These are phyloP conservation scores for Chelonia mydas DNA, from an alignment of 2,797 vertebrate species.

Conservation along the genomic window DNA sequence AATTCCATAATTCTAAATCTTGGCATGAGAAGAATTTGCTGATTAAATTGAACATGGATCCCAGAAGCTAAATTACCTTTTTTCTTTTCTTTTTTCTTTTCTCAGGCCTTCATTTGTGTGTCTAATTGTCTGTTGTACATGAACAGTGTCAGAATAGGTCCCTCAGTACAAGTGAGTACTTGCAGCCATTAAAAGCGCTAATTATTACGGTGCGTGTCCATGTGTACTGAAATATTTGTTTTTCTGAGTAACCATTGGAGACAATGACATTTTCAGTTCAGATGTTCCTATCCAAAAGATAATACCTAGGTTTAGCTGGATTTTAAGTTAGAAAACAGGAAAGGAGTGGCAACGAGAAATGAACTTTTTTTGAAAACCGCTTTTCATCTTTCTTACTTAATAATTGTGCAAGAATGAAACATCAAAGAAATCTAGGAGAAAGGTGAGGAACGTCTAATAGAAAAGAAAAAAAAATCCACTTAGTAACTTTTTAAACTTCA, in stretches of 20 bases:
- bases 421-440: constrained; percentile 25
- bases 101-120: not conserved
- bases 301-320: constrained; percentile 34
- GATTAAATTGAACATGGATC: not conserved
- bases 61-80: not conserved
- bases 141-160: constrained; percentile 14
- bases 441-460: not conserved
- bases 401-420: constrained; percentile 38
- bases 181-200: constrained; percentile 41
- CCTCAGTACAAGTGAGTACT: constrained; percentile 52
- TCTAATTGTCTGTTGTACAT: not conserved
- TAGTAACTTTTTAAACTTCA: not conserved
- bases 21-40: not conserved
- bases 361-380: constrained; percentile 18
- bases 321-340: constrained; percentile 58
- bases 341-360: constrained; percentile 57
- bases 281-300: constrained; percentile 57
- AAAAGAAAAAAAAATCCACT: not conserved
- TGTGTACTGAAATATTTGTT: constrained; percentile 25
- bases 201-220: not conserved
- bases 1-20: not conserved
- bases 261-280: constrained; percentile 32
- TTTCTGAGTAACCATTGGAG: constrained; percentile 12
- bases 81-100: too few relatives aligned
- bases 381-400: constrained; percentile 34